Conservation (phyloP, 1,140 invertebrate species). For the Hermatobates lingyangjiaoensis region DNA sequence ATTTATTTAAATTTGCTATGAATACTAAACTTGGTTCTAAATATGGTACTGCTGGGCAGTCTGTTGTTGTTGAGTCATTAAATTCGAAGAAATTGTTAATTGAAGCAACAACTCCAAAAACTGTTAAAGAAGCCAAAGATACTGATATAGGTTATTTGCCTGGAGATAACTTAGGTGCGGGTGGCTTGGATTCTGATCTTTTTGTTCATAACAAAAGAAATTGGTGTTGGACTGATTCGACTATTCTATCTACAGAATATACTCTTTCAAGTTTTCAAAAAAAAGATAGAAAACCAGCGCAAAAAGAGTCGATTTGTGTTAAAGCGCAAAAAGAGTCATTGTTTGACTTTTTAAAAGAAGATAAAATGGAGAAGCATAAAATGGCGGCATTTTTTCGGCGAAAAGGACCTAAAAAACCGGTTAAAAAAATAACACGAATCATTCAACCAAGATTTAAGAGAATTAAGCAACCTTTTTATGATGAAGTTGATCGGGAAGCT, state of each 20-base stretch:
- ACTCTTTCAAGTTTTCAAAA: too few relatives aligned
- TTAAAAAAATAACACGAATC: constrained; percentile 5
- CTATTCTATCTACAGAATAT: too few relatives aligned
- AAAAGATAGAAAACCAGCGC: too few relatives aligned
- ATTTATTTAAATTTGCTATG: constrained; percentile 44
- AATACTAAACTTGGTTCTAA: constrained; percentile 31
- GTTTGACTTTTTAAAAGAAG: too few relatives aligned
- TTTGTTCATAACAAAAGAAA: constrained; percentile 48
- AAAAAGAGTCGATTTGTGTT: too few relatives aligned
- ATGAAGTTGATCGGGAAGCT: constrained; percentile 45
- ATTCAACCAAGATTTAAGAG: constrained; percentile 8
- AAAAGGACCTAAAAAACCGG: too few relatives aligned
- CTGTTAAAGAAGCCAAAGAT: constrained; percentile 25
- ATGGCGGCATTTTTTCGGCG: not conserved
- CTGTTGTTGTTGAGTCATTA: constrained; percentile 30
- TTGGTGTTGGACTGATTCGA: constrained; percentile 32
- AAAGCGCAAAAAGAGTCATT: too few relatives aligned
- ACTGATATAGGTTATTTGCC: constrained; percentile 39
- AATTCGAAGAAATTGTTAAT: constrained; percentile 32
- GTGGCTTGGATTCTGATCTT: constrained; percentile 46
- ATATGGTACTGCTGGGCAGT: constrained; percentile 23
- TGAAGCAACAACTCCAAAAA: constrained; percentile 22
- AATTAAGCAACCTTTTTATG: constrained; percentile 30
- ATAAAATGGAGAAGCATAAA: not conserved
- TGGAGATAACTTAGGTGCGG: constrained; percentile 50